Base-by-base conservation (phyloP, 2,888 invertebrate genomes). In the Candidula unifasciata region DNA sequence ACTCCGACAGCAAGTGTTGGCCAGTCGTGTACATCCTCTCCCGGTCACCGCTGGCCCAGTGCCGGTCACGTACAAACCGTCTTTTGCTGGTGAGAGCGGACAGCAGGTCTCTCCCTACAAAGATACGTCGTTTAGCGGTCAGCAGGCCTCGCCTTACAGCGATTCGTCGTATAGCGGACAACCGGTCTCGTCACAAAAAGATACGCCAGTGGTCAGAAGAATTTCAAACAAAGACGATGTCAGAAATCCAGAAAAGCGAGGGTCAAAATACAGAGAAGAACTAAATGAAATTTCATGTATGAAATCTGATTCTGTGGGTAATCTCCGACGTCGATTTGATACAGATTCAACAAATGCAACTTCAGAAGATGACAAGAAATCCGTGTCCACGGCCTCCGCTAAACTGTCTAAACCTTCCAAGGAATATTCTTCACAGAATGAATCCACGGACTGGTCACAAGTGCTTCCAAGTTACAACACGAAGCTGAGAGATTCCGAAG, bases 241-340 rank as follows among this genome's bases (percentile, higher is more conserved):
- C 18, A 21, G 57, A 74, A 80, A 84, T 37, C 16, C 74, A 8
- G 52, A 27, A 0, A 88, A 88, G 85, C 81, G 90, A 71, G 85
- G 88, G 37, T 90, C 90, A 0, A 86, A 88, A 16, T 90, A 89
- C 80, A 89, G 90, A 80, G 90, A 90, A 35, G 91, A 91, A 33
- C 64, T 87, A 24, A 84, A 85, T 0, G 85, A 87, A 66, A 84
- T 87, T 33, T 69, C 33, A 18, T 37, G 30, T 6, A 71, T 85
- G 27, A 85, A 84, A 33, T 54, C 85, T 24, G 83, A 87, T 57
- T 82, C 85, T 27, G 87, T 87, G 18, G 60, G 52, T 10, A 83
- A 82, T 37, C 73, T 87, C 13, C 64, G 87, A 52, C 83, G 84
- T 13, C 80, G 84, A 0, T 87, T 87, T 80, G 85, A 87, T 78